These are phyloP conservation scores for Marcusenius ussheri DNA, from an alignment of 2,113 vertebrate genomes.

Conservation along the genomic window DNA sequence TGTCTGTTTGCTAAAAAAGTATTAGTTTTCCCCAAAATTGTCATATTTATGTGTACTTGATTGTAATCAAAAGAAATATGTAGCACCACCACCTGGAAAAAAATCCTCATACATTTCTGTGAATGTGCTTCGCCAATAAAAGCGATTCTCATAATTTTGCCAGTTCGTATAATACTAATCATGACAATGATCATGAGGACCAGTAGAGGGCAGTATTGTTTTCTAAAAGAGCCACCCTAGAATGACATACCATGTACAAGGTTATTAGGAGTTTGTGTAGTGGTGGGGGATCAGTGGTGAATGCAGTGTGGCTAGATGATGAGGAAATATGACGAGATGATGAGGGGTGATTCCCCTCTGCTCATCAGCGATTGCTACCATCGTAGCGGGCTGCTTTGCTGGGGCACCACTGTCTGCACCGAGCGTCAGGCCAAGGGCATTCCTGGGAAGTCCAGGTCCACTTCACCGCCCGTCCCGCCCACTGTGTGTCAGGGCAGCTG, in stretches of 20 bases:
- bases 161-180: background rate
- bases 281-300: background rate
- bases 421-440: background rate
- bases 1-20: background rate
- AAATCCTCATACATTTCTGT: background rate
- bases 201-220: constrained; percentile 64
- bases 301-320: background rate
- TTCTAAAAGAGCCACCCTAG: constrained; percentile 37
- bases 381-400: background rate
- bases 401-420: background rate
- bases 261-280: background rate
- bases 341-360: background rate
- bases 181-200: background rate
- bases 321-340: background rate
- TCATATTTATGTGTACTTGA: background rate
- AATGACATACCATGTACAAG: background rate
- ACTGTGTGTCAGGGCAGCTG: background rate
- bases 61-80: background rate
- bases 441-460: background rate
- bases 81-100: background rate
- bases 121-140: background rate
- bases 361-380: background rate
- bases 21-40: background rate
- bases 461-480: background rate
- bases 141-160: background rate